Evolutionary conservation across 2,797 vertebrate species (phyloP).

Genomic region (Spea hammondii): DNA sequence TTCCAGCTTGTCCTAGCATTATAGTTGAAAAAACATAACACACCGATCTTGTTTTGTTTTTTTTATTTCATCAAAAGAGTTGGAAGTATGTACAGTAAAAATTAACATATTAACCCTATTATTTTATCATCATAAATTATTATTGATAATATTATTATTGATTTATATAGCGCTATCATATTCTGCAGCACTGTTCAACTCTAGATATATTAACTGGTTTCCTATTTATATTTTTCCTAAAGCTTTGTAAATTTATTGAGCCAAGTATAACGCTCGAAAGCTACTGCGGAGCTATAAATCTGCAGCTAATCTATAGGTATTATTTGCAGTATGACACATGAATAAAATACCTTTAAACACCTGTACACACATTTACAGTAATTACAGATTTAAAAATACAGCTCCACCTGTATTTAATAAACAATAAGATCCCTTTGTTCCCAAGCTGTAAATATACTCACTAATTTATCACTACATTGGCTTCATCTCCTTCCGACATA

Average conservation of each 20-base stretch:
- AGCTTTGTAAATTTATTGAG: background rate
- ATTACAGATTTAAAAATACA: background rate
- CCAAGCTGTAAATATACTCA: background rate
- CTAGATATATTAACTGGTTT: background rate
- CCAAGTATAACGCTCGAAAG: background rate
- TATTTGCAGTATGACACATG: background rate
- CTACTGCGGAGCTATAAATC: background rate
- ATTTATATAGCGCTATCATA: no score
- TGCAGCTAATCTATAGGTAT: slow-evolving; percentile 7
- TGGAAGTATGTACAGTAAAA: no score
- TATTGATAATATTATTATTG: no score
- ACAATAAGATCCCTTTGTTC: slow-evolving; percentile 3
- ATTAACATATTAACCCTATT: no score
- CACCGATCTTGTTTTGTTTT: no score
- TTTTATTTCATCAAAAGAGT: no score
- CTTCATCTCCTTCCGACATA: background rate
- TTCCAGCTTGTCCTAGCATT: no score
- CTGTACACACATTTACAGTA: background rate
- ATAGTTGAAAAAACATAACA: no score
- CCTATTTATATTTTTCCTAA: background rate
- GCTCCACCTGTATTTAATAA: slow-evolving; percentile 9
- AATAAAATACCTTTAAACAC: slow-evolving; percentile 4
- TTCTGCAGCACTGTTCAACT: no score
- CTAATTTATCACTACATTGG: background rate
- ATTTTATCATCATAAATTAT: no score